These are phyloP conservation scores for Callyntrura guangdongensis DNA, from an alignment of 2,888 invertebrate genomes.

Conservation along the genomic window DNA sequence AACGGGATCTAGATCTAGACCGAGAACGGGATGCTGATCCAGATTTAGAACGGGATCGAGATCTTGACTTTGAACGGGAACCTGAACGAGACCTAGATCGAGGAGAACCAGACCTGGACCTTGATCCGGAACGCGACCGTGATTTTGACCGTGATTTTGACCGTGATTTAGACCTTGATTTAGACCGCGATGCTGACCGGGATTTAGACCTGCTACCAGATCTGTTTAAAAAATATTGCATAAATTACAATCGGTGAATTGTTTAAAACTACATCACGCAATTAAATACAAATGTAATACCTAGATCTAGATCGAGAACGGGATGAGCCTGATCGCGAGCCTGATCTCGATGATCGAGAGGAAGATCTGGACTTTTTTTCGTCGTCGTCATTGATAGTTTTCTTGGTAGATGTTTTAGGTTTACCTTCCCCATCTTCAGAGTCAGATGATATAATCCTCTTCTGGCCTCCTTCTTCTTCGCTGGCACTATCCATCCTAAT, in stretches of 20 bases:
- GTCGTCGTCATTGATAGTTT: constrained; percentile 46
- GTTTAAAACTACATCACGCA: not conserved
- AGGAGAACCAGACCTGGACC: constrained; percentile 85
- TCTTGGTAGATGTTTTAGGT: not conserved
- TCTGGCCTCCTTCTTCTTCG: constrained; percentile 83
- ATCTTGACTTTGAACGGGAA: constrained; percentile 86
- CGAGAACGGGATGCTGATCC: constrained; percentile 81
- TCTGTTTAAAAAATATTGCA: constrained; percentile 83
- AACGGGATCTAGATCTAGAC: constrained; percentile 85
- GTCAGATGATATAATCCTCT: constrained; percentile 75
- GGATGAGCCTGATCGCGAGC: constrained; percentile 76
- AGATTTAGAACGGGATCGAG: constrained; percentile 57
- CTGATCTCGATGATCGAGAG: constrained; percentile 46
- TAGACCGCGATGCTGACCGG: constrained; percentile 74
- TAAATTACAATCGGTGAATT: constrained; percentile 7
- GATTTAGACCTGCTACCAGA: constrained; percentile 75
- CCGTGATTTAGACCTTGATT: constrained; percentile 84
- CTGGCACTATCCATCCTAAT: constrained; percentile 82
- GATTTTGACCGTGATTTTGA: constrained; percentile 84
- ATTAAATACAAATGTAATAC: constrained; percentile 31
- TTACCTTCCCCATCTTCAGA: constrained; percentile 70
- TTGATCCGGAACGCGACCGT: constrained; percentile 85
- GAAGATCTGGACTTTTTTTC: constrained; percentile 79
- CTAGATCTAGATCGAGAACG: constrained; percentile 77
- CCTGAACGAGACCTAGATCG: constrained; percentile 85